Evolutionary conservation across 2,888 invertebrate species (phyloP).

Genomic region (Euzetes globulus): DNA sequence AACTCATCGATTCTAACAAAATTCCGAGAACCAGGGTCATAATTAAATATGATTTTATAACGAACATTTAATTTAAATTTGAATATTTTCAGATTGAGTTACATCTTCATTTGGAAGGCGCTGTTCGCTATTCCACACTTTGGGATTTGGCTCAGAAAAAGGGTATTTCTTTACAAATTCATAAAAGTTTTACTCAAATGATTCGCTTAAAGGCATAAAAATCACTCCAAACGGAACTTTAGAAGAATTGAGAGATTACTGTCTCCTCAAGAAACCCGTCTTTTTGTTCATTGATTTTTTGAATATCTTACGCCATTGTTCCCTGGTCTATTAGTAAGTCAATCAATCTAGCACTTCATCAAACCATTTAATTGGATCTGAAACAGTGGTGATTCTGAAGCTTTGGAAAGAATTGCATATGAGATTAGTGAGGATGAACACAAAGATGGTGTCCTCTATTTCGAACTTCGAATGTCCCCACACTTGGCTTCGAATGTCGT

Average conservation of each 20-base stretch:
- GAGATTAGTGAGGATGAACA: constrained; percentile 55
- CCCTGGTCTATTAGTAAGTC: not conserved
- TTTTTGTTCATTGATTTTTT: not conserved
- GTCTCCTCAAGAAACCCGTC: not conserved
- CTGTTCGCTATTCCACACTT: constrained; percentile 51
- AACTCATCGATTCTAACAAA: not conserved
- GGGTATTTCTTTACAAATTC: not conserved
- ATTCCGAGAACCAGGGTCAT: constrained; percentile 25
- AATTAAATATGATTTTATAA: not conserved
- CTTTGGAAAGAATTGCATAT: constrained; percentile 53
- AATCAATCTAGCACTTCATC: too few relatives aligned
- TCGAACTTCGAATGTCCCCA: constrained; percentile 53
- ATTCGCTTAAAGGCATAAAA: not conserved
- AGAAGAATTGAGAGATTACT: not conserved
- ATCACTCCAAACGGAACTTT: not conserved
- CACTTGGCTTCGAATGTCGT: constrained; percentile 47
- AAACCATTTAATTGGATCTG: constrained; percentile 2
- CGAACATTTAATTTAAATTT: not conserved
- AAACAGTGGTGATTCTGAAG: constrained; percentile 50
- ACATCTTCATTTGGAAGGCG: constrained; percentile 55
- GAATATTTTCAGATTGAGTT: constrained; percentile 50
- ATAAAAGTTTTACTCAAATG: not conserved
- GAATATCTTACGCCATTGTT: not conserved
- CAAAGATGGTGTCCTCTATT: constrained; percentile 51
- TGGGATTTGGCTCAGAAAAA: constrained; percentile 50